phyloP scores from a whole-genome alignment of 2,888 invertebrate species.

The Anthrax anthrax region DNA sequence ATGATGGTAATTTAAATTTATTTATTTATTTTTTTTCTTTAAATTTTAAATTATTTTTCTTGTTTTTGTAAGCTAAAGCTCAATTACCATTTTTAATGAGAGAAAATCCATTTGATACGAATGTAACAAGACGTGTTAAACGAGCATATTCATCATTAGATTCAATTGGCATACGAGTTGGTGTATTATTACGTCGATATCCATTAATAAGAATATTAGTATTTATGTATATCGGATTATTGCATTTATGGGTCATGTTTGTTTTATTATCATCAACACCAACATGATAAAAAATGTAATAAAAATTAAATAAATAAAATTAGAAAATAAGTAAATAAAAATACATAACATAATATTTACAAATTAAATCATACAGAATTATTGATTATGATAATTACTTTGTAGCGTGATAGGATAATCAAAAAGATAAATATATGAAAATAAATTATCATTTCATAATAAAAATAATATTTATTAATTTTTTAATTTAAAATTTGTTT shows the following conservation, averaged over 20 bases:
- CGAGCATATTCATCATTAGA: conserved; percentile 62
- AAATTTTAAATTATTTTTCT: not conserved
- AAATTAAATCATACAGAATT: too few relatives aligned
- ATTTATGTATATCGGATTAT: conserved; percentile 70
- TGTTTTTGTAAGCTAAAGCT: conserved; percentile 39
- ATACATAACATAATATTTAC: too few relatives aligned
- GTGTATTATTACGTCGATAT: conserved; percentile 64
- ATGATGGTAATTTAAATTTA: conserved; percentile 39
- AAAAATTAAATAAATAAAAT: not conserved
- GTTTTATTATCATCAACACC: conserved; percentile 54
- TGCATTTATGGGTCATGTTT: conserved; percentile 72
- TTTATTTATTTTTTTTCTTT: not conserved
- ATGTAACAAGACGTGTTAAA: conserved; percentile 60
- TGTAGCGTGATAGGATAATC: too few relatives aligned
- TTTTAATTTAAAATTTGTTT: too few relatives aligned
- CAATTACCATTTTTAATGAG: conserved; percentile 55
- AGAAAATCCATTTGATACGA: conserved; percentile 62
- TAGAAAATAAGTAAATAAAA: too few relatives aligned
- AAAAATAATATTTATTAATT: too few relatives aligned
- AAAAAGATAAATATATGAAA: too few relatives aligned
- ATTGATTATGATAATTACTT: too few relatives aligned
- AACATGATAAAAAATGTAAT: conserved; percentile 13
- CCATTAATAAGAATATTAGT: conserved; percentile 69
- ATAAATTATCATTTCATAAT: too few relatives aligned
- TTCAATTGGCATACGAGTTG: conserved; percentile 61